Evolutionary conservation across 30 jellyfish, hydroid and myxozoan genomes (phyloP), one percentile per base, ranked within the genome.

Genomic region (Sanderia malayensis): DNA sequence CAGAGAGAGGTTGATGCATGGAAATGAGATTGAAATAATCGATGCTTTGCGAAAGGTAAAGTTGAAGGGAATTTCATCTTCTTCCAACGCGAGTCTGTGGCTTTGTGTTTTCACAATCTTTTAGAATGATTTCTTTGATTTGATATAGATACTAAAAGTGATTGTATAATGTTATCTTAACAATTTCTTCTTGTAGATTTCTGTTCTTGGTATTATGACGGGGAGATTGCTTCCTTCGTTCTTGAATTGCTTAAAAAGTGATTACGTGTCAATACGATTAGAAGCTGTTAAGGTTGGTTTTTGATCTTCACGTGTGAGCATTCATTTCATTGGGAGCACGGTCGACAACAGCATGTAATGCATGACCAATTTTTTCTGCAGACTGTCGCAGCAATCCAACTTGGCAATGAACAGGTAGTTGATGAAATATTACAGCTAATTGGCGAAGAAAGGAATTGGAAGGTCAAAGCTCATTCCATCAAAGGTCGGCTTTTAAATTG

Each of bases 11-110:
- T 88, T 89, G 24, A 58, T 34, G 74, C 74, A 74, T 74, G 85
- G 82, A 0, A 74, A 89, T 21, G 93, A 81, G 79, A 28, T 31
- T 17, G 81, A 81, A 34, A 76, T 31, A 44, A 69, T 89, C 27
- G 97, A 82, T 63, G 97, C 97, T 18, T 55, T 89, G 71, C 49
- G 82, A 63, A 89, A 80, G 93, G 97, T 89, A 46, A 37, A 45
- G n/a, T 37, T 37, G 52, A 37, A 13, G 52, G 52, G 52, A 13
- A 13, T 37, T 13, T 6, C 52, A 37, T 37, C 52, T 13, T 4
- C 6, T 37, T 37, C 29, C 25, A n/a, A 53, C 29, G 29, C 21
- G 11, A 41, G 15, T 41, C 15, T 6, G 55, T 41, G 55, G 55
- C 15, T 15, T 41, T 6, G 24, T 11, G 13, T 30, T 6, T 15